Conservation (phyloP, 2,888 invertebrate genomes). For the Spialia ferax region DNA sequence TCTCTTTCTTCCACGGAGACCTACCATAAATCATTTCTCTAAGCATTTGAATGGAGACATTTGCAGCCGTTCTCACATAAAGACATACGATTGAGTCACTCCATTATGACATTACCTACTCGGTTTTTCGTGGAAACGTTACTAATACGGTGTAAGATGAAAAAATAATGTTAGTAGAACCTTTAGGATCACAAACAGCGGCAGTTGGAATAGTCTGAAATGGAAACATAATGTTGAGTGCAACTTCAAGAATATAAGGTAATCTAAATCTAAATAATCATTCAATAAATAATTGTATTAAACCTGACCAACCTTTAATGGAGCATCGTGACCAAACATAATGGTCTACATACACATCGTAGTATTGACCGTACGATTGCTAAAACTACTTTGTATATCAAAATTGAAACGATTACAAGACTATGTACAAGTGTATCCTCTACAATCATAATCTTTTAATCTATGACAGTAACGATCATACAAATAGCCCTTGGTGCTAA, state of each 20-base stretch:
- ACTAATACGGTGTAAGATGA: neutral
- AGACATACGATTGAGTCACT: slow-evolving; percentile 12
- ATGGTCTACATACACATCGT: no score
- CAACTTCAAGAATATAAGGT: no score
- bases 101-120: slow-evolving; percentile 8
- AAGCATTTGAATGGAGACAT: slow-evolving; percentile 25
- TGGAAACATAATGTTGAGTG: no score
- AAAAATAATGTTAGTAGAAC: no score
- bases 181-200: no score
- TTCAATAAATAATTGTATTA: no score
- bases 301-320: no score
- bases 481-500: slow-evolving; percentile 35
- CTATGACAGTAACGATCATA: slow-evolving; percentile 41
- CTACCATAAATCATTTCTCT: slow-evolving; percentile 24
- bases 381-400: neutral
- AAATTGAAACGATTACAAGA: neutral
- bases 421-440: no score
- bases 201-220: no score
- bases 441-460: slow-evolving; percentile 5
- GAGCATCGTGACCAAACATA: no score
- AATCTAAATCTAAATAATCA: no score
- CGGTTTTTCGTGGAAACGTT: neutral
- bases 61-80: slow-evolving; percentile 17
- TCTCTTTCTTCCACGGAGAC: neutral
- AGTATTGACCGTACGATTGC: no score